A percentile compares a stretch with the other conserved stretches of the same genome.
Conservation (phyloP, 1,140 invertebrate species). For the Babylonia areolata region DNA sequence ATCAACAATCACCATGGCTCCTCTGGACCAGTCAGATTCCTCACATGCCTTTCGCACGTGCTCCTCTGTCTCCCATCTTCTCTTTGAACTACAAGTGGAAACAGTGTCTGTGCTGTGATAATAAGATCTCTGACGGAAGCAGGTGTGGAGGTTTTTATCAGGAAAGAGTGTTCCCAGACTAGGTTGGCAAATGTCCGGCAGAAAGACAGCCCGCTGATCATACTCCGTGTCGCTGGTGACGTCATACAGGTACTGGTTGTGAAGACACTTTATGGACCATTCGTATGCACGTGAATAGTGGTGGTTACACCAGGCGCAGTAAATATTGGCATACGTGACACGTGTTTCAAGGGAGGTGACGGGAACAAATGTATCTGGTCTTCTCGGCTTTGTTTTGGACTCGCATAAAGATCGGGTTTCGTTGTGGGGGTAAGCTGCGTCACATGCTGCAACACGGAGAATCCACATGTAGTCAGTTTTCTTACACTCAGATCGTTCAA, state of each 20-base stretch:
- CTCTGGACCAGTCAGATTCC: not conserved
- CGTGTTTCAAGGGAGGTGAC: not conserved
- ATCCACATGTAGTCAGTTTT: not conserved
- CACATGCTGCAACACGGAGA: not conserved
- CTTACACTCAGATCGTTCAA: not conserved
- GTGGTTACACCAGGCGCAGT: conserved; percentile 11
- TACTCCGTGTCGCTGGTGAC: not conserved
- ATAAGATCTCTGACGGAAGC: not conserved
- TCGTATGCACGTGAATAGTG: not conserved
- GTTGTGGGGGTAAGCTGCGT: not conserved
- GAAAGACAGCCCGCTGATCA: not conserved
- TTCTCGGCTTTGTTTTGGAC: not conserved
- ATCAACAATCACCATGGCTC: not conserved
- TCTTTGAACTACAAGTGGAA: not conserved
- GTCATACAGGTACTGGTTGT: conserved; percentile 17
- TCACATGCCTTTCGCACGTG: not conserved
- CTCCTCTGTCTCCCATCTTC: not conserved
- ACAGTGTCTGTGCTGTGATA: not conserved
- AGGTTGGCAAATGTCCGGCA: not conserved
- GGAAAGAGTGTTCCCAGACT: not conserved
- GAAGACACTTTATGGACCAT: not conserved
- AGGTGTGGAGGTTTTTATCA: too few species aligned
- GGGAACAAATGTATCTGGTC: not conserved
- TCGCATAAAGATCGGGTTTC: not conserved
- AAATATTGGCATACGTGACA: not conserved